These are phyloP conservation scores for Dryoscopus gambensis DNA, from an alignment of 2,113 vertebrate species.

Conservation along the genomic window DNA sequence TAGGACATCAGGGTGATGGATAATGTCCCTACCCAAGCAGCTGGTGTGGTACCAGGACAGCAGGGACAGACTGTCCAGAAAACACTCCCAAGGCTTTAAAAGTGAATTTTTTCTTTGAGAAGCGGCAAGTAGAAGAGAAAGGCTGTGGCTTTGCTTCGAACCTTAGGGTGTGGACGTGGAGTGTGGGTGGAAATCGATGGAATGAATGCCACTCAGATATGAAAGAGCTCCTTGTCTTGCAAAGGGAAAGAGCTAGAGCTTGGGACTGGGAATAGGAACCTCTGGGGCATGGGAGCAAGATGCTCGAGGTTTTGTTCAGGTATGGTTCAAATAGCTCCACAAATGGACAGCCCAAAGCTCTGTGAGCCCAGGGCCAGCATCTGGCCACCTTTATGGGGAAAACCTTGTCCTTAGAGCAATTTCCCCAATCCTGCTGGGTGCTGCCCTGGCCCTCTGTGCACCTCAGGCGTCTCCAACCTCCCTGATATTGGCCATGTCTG, in stretches of 20 bases:
- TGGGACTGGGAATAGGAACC: background rate
- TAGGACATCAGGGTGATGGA: accelerated
- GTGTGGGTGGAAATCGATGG: background rate
- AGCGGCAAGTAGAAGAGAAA: background rate
- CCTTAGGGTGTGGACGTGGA: background rate
- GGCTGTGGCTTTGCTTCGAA: background rate
- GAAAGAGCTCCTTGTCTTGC: background rate
- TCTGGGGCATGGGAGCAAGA: background rate
- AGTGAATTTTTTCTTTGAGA: background rate
- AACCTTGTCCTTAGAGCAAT: background rate
- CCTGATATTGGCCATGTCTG: background rate
- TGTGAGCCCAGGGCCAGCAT: background rate
- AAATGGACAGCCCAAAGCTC: background rate
- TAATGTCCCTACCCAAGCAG: background rate
- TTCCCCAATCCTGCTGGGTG: accelerated
- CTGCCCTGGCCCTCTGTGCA: background rate
- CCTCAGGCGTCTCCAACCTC: background rate
- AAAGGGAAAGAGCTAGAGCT: background rate
- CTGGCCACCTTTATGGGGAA: background rate
- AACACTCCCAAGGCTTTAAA: background rate
- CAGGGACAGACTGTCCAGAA: background rate
- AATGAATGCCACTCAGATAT: background rate
- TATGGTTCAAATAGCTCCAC: background rate
- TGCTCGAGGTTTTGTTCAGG: background rate
- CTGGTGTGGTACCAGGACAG: background rate